phyloP scores from a whole-genome alignment of 1,140 invertebrate genomes.

The Colletes latitarsis region DNA sequence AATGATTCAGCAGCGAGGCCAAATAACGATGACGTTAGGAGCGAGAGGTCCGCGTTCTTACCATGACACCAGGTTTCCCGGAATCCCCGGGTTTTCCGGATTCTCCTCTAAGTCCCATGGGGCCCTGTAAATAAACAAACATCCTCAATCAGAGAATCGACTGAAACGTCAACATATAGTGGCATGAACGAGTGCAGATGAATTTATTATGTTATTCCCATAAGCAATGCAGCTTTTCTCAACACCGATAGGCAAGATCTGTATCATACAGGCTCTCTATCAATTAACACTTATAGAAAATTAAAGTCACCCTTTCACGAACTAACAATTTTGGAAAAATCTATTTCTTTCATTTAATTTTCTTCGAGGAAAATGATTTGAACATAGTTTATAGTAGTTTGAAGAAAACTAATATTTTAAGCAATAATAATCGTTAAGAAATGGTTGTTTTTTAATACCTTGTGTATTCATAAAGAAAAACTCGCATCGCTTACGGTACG shows the following conservation, averaged over 20 bases:
- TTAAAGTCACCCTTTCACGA: too few species aligned
- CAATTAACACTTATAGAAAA: too few species aligned
- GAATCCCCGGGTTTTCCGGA: constrained; percentile 87
- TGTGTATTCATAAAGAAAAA: neutral
- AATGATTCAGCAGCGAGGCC: constrained; percentile 73
- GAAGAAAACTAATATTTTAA: too few species aligned
- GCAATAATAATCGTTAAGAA: too few species aligned
- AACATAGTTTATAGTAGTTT: too few species aligned
- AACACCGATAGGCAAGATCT: neutral
- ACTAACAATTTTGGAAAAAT: too few species aligned
- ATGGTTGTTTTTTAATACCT: too few species aligned
- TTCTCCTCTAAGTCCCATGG: constrained; percentile 93
- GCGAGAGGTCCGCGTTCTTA: constrained; percentile 83
- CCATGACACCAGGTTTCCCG: constrained; percentile 89
- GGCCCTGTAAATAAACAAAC: constrained; percentile 85
- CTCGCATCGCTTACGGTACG: neutral
- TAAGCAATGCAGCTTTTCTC: neutral
- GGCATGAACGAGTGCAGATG: neutral
- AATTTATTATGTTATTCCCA: neutral
- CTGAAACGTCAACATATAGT: too few species aligned
- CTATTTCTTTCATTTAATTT: too few species aligned
- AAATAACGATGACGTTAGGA: constrained; percentile 78
- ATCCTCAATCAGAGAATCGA: neutral
- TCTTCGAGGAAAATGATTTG: too few species aligned
- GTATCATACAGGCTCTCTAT: too few species aligned